Conservation (phyloP, 2,888 invertebrate genomes). For the Sesamia inferens region DNA sequence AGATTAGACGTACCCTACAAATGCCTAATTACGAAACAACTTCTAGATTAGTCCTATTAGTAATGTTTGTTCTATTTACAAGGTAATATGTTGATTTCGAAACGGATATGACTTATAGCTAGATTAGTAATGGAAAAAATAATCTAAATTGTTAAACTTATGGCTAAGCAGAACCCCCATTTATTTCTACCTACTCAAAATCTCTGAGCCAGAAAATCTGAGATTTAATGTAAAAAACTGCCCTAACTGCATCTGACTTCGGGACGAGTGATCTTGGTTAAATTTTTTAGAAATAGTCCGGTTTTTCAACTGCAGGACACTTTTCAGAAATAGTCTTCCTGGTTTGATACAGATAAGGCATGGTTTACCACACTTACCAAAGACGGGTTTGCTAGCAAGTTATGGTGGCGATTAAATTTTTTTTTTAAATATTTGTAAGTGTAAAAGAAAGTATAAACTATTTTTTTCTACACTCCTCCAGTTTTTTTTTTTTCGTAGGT, state of each 20-base stretch:
- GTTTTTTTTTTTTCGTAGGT: background rate
- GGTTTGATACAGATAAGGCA: background rate
- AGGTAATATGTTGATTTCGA: constrained; percentile 45
- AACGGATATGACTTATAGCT: constrained; percentile 45
- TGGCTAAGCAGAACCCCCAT: background rate
- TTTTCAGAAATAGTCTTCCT: background rate
- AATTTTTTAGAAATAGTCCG: background rate
- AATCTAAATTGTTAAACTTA: background rate
- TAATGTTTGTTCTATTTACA: constrained; percentile 56
- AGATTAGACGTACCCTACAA: constrained; percentile 40
- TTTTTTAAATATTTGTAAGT: too few species aligned
- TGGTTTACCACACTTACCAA: background rate
- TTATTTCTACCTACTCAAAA: background rate
- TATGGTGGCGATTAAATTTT: too few species aligned
- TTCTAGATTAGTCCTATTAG: constrained; percentile 50
- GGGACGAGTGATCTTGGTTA: background rate
- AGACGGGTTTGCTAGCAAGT: background rate
- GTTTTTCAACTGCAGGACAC: background rate
- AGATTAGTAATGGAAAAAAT: constrained; percentile 24
- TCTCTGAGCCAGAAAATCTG: background rate
- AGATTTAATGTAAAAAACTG: background rate
- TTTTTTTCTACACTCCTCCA: background rate
- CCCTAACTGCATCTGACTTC: background rate
- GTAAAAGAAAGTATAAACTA: too few species aligned
- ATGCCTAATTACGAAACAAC: constrained; percentile 25